These are phyloP conservation scores for Melitaea cinxia DNA, from an alignment of 1,140 invertebrate species.

Conservation along the genomic window DNA sequence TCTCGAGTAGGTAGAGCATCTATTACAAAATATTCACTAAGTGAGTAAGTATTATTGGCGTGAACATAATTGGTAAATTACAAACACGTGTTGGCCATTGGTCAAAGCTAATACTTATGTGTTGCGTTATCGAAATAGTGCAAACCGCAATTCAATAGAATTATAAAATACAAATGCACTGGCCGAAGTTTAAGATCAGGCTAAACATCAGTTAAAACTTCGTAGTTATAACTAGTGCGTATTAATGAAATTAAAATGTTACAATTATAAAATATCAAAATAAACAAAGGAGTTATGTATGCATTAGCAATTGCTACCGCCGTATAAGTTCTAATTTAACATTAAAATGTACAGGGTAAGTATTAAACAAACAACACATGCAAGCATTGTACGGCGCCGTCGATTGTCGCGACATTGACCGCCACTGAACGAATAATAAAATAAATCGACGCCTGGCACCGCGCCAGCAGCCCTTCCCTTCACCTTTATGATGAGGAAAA, in stretches of 20 bases:
- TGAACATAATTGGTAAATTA: neutral
- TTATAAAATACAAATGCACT: too few species aligned
- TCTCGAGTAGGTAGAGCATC: neutral
- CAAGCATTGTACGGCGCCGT: slow-evolving; percentile 49
- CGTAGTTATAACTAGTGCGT: neutral
- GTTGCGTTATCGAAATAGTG: neutral
- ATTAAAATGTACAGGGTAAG: slow-evolving; percentile 58
- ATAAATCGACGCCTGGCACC: slow-evolving; percentile 70
- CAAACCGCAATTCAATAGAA: neutral
- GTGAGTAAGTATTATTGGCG: neutral
- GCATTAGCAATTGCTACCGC: slow-evolving; percentile 29
- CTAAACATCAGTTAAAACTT: neutral
- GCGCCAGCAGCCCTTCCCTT: slow-evolving; percentile 71
- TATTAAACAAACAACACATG: slow-evolving; percentile 61
- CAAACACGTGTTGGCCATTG: neutral
- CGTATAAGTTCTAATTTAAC: slow-evolving; percentile 31
- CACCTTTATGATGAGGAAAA: slow-evolving; percentile 49
- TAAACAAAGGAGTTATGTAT: slow-evolving; percentile 29
- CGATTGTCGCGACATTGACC: slow-evolving; percentile 75
- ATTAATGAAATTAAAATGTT: neutral
- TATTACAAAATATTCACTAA: neutral
- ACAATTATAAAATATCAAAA: neutral
- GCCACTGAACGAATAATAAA: slow-evolving; percentile 75
- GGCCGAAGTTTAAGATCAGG: neutral
- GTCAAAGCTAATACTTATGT: neutral